phyloP scores from a whole-genome alignment of 1,140 invertebrate species.

The Musca vetustissima region DNA sequence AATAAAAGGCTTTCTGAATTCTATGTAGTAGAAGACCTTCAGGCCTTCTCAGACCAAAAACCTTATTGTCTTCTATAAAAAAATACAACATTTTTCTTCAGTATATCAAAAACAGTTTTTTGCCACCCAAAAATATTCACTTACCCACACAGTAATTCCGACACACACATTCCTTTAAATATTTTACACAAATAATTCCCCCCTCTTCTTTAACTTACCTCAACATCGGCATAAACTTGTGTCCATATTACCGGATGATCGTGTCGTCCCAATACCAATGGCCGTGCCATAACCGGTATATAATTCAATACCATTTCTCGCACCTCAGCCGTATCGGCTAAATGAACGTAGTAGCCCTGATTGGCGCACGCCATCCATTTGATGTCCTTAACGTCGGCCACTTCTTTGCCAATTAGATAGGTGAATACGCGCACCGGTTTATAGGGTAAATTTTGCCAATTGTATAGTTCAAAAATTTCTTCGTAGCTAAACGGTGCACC shows the following conservation, averaged over 20 bases:
- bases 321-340: slow-evolving; percentile 90
- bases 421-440: slow-evolving; percentile 94
- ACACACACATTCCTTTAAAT: neutral
- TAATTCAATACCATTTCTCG: slow-evolving; percentile 92
- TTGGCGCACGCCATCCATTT: slow-evolving; percentile 98
- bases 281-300: slow-evolving; percentile 86
- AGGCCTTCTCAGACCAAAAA: too few species aligned
- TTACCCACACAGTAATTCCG: neutral
- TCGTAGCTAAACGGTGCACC: slow-evolving; percentile 93
- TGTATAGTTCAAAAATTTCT: slow-evolving; percentile 87
- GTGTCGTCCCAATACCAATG: slow-evolving; percentile 76
- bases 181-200: too few species aligned
- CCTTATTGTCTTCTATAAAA: too few species aligned
- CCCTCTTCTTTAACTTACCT: slow-evolving; percentile 67
- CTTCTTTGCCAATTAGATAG: slow-evolving; percentile 93
- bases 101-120: too few species aligned
- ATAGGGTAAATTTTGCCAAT: slow-evolving; percentile 71
- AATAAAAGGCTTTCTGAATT: too few species aligned
- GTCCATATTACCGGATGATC: slow-evolving; percentile 87
- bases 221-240: slow-evolving; percentile 87
- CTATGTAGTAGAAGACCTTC: too few species aligned
- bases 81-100: too few species aligned
- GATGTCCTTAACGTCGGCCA: slow-evolving; percentile 77
- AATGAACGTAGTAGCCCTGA: slow-evolving; percentile 89
- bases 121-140: too few species aligned